phyloP scores from a whole-genome alignment of 2,888 invertebrate genomes.

The Dynastes maya region DNA sequence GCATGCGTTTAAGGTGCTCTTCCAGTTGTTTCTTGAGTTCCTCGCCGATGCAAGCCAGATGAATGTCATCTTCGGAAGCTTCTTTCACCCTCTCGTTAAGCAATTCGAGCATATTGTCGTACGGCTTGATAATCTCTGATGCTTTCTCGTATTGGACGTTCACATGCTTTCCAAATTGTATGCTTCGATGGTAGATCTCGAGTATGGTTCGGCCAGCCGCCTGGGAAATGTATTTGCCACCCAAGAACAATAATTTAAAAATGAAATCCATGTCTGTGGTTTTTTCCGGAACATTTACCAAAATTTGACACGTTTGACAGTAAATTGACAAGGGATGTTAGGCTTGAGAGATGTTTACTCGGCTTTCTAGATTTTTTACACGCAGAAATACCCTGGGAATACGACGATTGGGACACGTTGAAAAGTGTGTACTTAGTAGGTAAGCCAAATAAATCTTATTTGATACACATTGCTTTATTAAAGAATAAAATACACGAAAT shows the following conservation, averaged over 20 bases:
- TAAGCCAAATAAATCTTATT: background rate
- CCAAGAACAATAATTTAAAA: conserved; percentile 55
- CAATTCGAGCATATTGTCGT: conserved; percentile 55
- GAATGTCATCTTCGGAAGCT: conserved; percentile 27
- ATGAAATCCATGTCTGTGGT: conserved; percentile 54
- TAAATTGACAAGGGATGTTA: conserved; percentile 2
- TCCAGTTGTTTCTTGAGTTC: conserved; percentile 23
- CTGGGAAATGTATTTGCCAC: conserved; percentile 55
- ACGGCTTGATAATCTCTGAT: conserved; percentile 51
- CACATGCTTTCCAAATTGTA: conserved; percentile 48
- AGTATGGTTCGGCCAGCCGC: conserved; percentile 54
- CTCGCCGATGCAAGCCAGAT: conserved; percentile 49
- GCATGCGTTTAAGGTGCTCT: conserved; percentile 32
- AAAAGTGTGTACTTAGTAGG: too few relatives aligned
- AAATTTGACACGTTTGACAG: conserved; percentile 49
- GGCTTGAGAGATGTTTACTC: background rate
- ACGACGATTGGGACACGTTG: too few relatives aligned
- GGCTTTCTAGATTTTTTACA: conserved; percentile 27
- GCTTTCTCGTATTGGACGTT: conserved; percentile 48
- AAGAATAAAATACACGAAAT: conserved; percentile 36
- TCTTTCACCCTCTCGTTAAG: conserved; percentile 48
- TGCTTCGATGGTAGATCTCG: conserved; percentile 51
- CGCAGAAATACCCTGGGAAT: background rate
- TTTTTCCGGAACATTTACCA: conserved; percentile 48
- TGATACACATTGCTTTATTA: conserved; percentile 18